Evolutionary conservation across 2,113 vertebrate species (phyloP), one percentile per base, ranked within the genome.

Genomic region (Philantomba maxwellii): DNA sequence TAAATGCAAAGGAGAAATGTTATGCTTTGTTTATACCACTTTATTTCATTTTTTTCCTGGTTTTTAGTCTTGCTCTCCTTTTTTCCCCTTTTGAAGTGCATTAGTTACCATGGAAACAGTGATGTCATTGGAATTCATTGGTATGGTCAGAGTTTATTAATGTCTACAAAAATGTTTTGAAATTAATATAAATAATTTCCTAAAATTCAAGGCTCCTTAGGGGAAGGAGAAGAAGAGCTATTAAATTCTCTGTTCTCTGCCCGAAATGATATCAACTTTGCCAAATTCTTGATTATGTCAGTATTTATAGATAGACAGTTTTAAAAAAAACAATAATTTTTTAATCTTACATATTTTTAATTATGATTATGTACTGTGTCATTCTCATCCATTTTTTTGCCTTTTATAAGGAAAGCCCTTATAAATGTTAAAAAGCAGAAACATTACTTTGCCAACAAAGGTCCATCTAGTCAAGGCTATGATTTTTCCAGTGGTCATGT

Each of bases 21-120:
- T 93, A 73, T 33, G 51, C 87, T 93, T 94, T 94, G 90, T 97
- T 96, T 97, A 93, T 97, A 75, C 88, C 47, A 96, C 57, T 97
- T 97, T 78, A 94, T 97, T 96, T n/a, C 78, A 43, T 81, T 96
- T 95, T 62, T 49, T 19, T 3, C n/a, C 14, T 94, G 66, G 25
- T 82, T 97, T 95, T 94, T 89, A 95, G 84, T 94, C 66, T 94
- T 87, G 57, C 45, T 97, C 55, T 97, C 47, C 47, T 82, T 94
- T 96, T 80, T 45, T 23, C 17, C 62, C 25, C 78, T 89, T 97
- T 91, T 96, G 95, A 97, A 96, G 49, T 97, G 43, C 96, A 97
- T 97, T 97, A 98, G 97, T 97, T 98, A 58, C 97, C 88, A 96
- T 98, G 94, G 98, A 97, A 97, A 97, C 97, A 96, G 0, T 97